Evolutionary conservation across 2,888 invertebrate species (phyloP).

Genomic region (Laspeyria flexula): DNA sequence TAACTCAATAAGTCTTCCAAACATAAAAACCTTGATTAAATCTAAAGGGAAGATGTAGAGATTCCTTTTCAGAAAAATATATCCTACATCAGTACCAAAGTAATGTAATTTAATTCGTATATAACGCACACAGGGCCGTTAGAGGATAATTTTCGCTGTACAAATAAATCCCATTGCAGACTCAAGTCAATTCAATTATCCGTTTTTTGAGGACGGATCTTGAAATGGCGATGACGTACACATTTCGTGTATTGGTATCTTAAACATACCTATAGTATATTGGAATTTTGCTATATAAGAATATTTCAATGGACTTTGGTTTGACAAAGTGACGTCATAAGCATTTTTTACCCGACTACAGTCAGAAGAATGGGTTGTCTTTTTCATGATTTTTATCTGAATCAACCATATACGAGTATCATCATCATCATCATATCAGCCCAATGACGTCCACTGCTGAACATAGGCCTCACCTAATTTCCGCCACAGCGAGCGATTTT

Average conservation of each 20-base stretch:
- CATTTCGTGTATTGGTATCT: constrained; percentile 4
- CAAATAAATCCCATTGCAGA: constrained; percentile 34
- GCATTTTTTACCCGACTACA: too few relatives aligned
- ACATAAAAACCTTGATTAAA: neutral
- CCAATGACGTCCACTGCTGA: too few relatives aligned
- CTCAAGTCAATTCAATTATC: constrained; percentile 41
- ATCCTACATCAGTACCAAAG: neutral
- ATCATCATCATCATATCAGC: too few relatives aligned
- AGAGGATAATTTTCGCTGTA: constrained; percentile 13
- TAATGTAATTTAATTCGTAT: constrained; percentile 1
- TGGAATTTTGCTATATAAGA: neutral
- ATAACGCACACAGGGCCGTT: neutral
- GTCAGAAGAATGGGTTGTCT: too few relatives aligned
- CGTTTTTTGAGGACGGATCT: constrained; percentile 31
- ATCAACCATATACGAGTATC: too few relatives aligned
- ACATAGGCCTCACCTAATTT: too few relatives aligned
- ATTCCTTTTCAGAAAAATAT: neutral
- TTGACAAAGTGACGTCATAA: neutral
- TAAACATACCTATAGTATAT: neutral
- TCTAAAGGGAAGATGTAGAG: neutral
- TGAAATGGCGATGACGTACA: constrained; percentile 20
- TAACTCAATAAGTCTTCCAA: neutral
- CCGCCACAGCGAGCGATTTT: too few relatives aligned
- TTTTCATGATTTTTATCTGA: too few relatives aligned
- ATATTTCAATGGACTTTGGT: neutral